Conservation (phyloP, 1,140 invertebrate genomes). For the Bemisia tabaci region DNA sequence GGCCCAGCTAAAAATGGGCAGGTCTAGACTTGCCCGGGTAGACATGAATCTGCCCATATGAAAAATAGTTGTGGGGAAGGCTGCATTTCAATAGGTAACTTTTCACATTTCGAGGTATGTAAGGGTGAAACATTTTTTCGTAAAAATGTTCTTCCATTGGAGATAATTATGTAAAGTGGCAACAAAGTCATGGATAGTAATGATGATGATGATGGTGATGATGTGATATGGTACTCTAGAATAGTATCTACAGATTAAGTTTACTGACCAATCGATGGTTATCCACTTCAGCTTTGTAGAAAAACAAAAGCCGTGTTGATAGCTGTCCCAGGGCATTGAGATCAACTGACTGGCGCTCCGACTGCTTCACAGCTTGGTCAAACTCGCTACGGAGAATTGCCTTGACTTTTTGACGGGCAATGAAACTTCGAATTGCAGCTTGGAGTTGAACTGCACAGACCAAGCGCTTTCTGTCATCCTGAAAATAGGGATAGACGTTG, state of each 20-base stretch:
- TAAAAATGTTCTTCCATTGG: constrained; percentile 40
- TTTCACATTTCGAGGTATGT: too few relatives aligned
- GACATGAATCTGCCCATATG: too few relatives aligned
- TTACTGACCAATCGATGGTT: constrained; percentile 49
- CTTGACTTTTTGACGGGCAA: constrained; percentile 50
- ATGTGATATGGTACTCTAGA: background rate
- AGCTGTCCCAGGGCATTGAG: constrained; percentile 38
- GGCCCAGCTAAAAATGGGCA: too few relatives aligned
- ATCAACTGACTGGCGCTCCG: constrained; percentile 29
- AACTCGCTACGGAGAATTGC: constrained; percentile 48
- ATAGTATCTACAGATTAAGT: background rate
- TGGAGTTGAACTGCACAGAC: constrained; percentile 61
- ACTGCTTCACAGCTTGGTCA: constrained; percentile 40
- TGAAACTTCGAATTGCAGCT: constrained; percentile 60
- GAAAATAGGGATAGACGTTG: too few relatives aligned
- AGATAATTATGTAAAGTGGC: constrained; percentile 37
- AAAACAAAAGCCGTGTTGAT: constrained; percentile 53
- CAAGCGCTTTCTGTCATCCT: constrained; percentile 51
- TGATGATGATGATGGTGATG: background rate
- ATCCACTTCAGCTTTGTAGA: constrained; percentile 56
- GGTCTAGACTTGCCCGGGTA: too few relatives aligned
- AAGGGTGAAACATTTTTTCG: constrained; percentile 9
- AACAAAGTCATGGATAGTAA: background rate
- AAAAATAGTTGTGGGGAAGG: too few relatives aligned
- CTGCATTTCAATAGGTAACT: too few relatives aligned